Base-by-base conservation (phyloP, 2,888 invertebrate species). In the Crioceris asparagi region DNA sequence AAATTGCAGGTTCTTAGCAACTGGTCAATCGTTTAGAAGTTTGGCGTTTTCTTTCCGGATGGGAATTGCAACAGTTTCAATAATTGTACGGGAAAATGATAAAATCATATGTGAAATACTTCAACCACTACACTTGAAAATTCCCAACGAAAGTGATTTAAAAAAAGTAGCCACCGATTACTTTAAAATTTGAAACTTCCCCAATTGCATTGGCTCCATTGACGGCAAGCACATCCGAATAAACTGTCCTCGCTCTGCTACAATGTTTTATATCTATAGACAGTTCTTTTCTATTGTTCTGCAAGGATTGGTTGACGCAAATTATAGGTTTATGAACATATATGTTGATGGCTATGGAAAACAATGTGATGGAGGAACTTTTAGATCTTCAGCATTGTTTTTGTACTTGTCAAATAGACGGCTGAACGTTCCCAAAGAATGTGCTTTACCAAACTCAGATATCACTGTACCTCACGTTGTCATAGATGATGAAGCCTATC, bases 21-120 rank as follows among this genome's bases (percentile, higher is more conserved):
- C 40, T 15, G 47, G 45, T 10, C 19, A 15, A 17, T 41, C 41
- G 10, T 43, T 47, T 36, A 41, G 38, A 39, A 36, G 31, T 31
- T 30, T 41, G 27, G 38, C 39, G 10, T 47, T 43, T 41, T 30
- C 43, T 11, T 45, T 44, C 31, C 31, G 46, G 23, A 43, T 47
- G 36, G 39, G 37, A 32, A 4, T 16, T 23, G 17, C 32, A 17
- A 47, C 43, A 34, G 26, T 40, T 33, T 19, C 38, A 38, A 14
- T 8, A 35, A 25, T 43, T 17, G 35, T 44, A 17, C 16, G 16
- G 35, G 35, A 40, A 39, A 41, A 33, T 7, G 32, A 32, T 14
- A 35, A 34, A 34, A 4, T 16, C 4, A 12, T 35, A 10, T 39
- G 39, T 35, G 17, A 21, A 12, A 32, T 17, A 35, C 29, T 44